Conservation (phyloP, 2,113 vertebrate genomes). For the Pangasianodon hypophthalmus region DNA sequence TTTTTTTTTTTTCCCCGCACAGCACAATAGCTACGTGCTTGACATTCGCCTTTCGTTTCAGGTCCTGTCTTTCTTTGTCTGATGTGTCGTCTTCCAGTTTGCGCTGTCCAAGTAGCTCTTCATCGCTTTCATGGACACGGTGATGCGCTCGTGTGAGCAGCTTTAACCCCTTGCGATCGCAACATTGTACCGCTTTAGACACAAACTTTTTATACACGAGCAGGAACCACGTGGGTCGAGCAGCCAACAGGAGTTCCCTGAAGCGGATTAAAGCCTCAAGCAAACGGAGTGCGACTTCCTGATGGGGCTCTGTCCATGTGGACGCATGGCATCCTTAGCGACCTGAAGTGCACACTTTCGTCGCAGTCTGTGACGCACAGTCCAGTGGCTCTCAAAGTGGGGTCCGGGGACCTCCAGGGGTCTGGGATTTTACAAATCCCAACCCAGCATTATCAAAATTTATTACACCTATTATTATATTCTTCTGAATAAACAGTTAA, state of each 20-base stretch:
- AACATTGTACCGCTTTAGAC: slow-evolving; percentile 70
- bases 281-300: slow-evolving; percentile 35
- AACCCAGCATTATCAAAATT: neutral
- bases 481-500: neutral
- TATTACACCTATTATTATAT: neutral
- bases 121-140: slow-evolving; percentile 48
- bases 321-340: neutral
- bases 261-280: slow-evolving; percentile 64
- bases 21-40: slow-evolving; percentile 39
- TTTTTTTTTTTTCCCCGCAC: neutral
- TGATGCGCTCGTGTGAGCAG: slow-evolving; percentile 55
- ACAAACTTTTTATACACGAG: slow-evolving; percentile 78
- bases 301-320: slow-evolving; percentile 18
- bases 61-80: slow-evolving; percentile 51
- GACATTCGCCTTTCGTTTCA: slow-evolving; percentile 38
- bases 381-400: neutral
- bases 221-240: slow-evolving; percentile 74
- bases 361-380: neutral
- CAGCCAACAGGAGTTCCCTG: slow-evolving; percentile 69
- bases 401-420: neutral
- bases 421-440: neutral
- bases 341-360: neutral
- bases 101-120: slow-evolving; percentile 35
- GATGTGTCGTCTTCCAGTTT: slow-evolving; percentile 41
- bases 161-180: slow-evolving; percentile 64